Conservation (phyloP, 2,113 vertebrate genomes). For the Festucalex cinctus region DNA sequence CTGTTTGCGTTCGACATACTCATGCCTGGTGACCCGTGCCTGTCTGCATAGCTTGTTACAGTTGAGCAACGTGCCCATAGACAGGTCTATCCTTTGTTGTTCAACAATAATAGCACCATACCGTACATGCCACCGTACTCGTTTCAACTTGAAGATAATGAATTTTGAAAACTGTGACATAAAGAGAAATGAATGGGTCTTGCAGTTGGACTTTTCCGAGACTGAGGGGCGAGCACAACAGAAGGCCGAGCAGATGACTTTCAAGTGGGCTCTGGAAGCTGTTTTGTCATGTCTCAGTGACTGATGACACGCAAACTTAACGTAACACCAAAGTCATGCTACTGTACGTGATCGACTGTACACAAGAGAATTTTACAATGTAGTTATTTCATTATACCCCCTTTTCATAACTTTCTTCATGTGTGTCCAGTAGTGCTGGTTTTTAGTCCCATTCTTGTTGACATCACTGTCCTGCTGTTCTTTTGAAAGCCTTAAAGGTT, state of each 20-base stretch:
- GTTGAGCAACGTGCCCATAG: slow-evolving; percentile 42
- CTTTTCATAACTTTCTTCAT: no score
- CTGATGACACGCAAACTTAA: slow-evolving; percentile 32
- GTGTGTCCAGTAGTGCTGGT: no score
- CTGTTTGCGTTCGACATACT: slow-evolving; percentile 20
- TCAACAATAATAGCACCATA: slow-evolving; percentile 40
- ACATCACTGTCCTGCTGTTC: no score
- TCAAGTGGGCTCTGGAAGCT: slow-evolving; percentile 15
- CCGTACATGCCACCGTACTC: slow-evolving; percentile 36
- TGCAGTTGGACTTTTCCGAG: neutral
- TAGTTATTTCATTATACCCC: no score
- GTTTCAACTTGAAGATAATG: slow-evolving; percentile 35
- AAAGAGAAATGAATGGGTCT: slow-evolving; percentile 27
- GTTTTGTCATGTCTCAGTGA: slow-evolving; percentile 32
- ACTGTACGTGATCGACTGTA: slow-evolving; percentile 16
- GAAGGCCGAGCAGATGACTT: slow-evolving; percentile 5
- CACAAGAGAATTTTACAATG: neutral
- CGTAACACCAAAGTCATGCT: slow-evolving; percentile 13
- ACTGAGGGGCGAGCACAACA: slow-evolving; percentile 28
- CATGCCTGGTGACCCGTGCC: slow-evolving; percentile 35
- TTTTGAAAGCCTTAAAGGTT: no score
- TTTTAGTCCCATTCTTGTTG: no score
- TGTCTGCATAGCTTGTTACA: slow-evolving; percentile 42
- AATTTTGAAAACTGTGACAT: slow-evolving; percentile 25
- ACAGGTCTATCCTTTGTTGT: slow-evolving; percentile 54